phyloP scores from a whole-genome alignment of 2,113 vertebrate species.

The Bombycilla garrulus region DNA sequence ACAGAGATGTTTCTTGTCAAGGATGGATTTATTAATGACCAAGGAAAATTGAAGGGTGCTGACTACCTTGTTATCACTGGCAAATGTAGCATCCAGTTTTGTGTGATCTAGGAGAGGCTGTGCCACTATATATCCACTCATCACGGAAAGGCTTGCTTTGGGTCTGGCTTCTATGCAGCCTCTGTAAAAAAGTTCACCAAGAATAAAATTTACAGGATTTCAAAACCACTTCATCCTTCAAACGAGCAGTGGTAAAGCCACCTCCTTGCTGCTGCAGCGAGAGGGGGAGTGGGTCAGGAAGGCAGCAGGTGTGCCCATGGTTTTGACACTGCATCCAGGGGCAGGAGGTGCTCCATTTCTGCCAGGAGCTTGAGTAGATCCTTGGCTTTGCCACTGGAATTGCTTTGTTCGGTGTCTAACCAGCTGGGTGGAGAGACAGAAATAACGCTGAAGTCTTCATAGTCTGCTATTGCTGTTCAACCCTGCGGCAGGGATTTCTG shows the following conservation, averaged over 20 bases:
- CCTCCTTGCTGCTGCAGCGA: background rate
- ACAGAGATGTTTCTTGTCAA: background rate
- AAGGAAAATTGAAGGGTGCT: background rate
- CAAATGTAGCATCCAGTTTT: background rate
- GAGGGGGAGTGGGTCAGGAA: background rate
- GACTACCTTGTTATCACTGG: background rate
- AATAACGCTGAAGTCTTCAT: background rate
- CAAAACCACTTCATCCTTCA: background rate
- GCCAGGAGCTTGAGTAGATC: background rate
- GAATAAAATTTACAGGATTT: background rate
- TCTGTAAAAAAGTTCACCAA: background rate
- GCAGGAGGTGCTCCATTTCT: background rate
- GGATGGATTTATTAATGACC: background rate
- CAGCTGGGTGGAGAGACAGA: background rate
- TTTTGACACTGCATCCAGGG: background rate
- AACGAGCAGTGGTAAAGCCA: background rate
- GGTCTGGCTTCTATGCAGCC: background rate
- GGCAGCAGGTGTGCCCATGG: accelerated
- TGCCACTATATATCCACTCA: background rate
- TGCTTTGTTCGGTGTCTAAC: background rate
- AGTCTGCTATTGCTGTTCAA: background rate
- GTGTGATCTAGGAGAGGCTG: background rate
- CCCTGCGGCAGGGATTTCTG: background rate
- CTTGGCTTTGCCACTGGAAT: background rate
- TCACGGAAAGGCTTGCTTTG: background rate